A percentile compares a stretch with the other conserved stretches of the same genome.
Evolutionary conservation across 2,888 invertebrate genomes (phyloP).

Genomic region (Druceiella hillmani): DNA sequence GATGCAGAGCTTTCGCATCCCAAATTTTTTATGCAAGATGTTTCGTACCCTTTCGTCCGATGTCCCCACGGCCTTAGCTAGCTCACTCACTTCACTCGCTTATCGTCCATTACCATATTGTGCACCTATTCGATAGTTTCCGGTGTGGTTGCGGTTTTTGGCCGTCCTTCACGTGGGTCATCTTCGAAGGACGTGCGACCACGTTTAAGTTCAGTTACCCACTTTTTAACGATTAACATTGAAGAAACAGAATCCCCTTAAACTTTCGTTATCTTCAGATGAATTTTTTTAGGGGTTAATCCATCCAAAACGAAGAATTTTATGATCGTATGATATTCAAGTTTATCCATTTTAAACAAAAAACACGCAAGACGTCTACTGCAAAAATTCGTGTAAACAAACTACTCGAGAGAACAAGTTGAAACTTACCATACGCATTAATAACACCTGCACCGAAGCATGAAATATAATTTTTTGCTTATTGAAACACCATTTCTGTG

Average conservation of each 20-base stretch:
- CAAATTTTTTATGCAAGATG: too few species aligned
- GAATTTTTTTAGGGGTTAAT: too few species aligned
- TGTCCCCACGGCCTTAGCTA: too few species aligned
- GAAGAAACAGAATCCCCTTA: too few species aligned
- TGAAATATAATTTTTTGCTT: neutral
- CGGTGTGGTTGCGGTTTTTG: conserved; percentile 13
- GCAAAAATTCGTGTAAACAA: neutral
- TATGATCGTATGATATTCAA: neutral
- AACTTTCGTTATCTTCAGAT: too few species aligned
- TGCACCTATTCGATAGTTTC: conserved; percentile 9
- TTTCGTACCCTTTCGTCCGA: neutral
- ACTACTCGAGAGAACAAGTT: neutral
- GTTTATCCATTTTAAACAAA: neutral
- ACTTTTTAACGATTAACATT: too few species aligned
- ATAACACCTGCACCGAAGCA: neutral
- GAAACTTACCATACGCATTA: neutral
- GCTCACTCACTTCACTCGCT: conserved; percentile 9
- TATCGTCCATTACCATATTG: conserved; percentile 10
- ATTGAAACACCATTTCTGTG: neutral
- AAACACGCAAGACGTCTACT: conserved; percentile 1
- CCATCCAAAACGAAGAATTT: neutral
- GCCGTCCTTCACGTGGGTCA: conserved; percentile 15
- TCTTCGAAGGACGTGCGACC: too few species aligned
- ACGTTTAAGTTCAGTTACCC: too few species aligned
- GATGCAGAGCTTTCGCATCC: too few species aligned